Percentiles rank a stretch among this genome's conserved stretches.
Conservation (phyloP, 2,113 vertebrate genomes). For the Centropristis striata region DNA sequence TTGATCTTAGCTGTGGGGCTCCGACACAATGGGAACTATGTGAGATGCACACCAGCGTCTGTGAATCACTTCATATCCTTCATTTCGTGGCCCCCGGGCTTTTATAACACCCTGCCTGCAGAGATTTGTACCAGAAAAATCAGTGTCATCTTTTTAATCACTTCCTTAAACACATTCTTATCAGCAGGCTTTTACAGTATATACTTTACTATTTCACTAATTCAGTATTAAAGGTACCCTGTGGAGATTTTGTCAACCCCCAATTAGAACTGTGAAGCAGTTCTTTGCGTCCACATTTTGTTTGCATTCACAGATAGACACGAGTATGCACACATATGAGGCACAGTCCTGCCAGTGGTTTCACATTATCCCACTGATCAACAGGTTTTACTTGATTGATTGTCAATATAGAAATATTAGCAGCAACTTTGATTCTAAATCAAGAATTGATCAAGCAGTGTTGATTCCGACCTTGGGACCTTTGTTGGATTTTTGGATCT, state of each 20-base stretch:
- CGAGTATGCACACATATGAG: background rate
- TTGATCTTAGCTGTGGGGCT: conserved; percentile 64
- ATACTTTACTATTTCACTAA: background rate
- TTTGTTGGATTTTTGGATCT: no score
- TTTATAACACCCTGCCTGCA: conserved; percentile 39
- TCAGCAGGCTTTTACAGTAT: background rate
- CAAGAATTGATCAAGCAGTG: no score
- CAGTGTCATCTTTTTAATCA: conserved; percentile 32
- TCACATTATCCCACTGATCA: background rate
- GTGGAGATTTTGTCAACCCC: background rate
- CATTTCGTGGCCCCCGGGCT: conserved; percentile 27
- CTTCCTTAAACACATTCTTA: conserved; percentile 19
- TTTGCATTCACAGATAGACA: background rate
- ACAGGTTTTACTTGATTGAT: background rate
- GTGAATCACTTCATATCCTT: conserved; percentile 58
- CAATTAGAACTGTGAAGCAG: background rate
- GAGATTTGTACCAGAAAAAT: conserved; percentile 35
- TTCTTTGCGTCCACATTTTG: background rate
- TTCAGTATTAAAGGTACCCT: background rate
- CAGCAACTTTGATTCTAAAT: no score
- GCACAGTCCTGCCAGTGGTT: background rate
- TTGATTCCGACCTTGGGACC: no score
- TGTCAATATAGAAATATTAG: background rate
- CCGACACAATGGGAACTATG: conserved; percentile 45
- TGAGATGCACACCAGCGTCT: conserved; percentile 40